phyloP scores from a whole-genome alignment of 2,113 vertebrate species.

The Todiramphus chloris region DNA sequence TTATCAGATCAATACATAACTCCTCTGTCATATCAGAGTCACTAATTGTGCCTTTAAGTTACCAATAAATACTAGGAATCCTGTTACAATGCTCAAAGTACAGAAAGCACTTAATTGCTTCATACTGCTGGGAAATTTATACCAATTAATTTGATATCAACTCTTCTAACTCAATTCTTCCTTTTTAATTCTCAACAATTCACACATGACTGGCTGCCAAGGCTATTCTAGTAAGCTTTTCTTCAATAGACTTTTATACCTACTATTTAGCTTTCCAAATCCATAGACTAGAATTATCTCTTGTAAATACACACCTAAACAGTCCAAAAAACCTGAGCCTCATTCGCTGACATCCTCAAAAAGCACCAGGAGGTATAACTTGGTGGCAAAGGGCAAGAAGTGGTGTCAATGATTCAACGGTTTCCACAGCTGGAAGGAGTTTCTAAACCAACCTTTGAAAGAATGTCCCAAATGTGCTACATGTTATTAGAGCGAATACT shows the following conservation, averaged over 20 bases:
- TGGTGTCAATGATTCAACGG: not conserved
- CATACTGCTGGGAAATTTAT: not conserved
- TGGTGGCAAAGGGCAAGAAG: not conserved
- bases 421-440: not conserved
- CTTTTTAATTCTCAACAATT: not conserved
- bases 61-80: not conserved
- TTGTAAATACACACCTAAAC: not conserved
- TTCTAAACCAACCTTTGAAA: not conserved
- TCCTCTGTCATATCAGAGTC: not conserved
- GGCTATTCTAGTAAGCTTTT: not conserved
- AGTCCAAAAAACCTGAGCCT: not conserved
- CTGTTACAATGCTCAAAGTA: not conserved
- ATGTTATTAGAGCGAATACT: not conserved
- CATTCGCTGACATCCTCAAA: not conserved
- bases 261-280: not conserved
- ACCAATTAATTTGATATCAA: not conserved
- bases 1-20: not conserved
- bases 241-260: not conserved
- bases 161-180: not conserved
- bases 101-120: not conserved
- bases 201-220: not conserved
- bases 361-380: not conserved
- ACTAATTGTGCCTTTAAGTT: rapidly evolving
- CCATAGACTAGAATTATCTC: not conserved
- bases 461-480: not conserved